Evolutionary conservation across 1,140 invertebrate genomes (phyloP), one percentile per base, ranked within the genome.

Genomic region (Drosophila lowei): DNA sequence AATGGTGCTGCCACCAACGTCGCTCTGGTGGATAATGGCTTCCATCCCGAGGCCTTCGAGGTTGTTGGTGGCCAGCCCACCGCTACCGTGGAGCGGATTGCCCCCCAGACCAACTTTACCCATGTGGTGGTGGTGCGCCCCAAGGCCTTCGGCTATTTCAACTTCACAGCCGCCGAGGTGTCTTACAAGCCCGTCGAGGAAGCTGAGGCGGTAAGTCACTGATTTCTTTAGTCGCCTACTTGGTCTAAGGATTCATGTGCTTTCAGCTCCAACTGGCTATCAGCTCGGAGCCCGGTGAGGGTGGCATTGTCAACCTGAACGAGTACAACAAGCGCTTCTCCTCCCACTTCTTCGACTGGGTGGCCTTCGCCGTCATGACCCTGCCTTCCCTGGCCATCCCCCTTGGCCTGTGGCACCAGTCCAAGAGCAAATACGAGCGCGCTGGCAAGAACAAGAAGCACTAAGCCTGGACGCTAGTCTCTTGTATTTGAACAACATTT

Each of bases 291-390:
- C 98, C 98, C 61, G 99, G 99, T 76, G 97, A 99, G 93, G 98
- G 98, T 70, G 95, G 96, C 49, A 99, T 99, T 92, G 97, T 99
- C 72, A 96, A 97, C 18, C 97, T 96, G 92, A 96, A 96, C 89
- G 98, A 99, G 92, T 99, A 98, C 91, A 97, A 99, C 92, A 97
- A 98, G 91, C 97, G 98, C 91, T 99, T 99, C 93, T 99, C 98
- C 56, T 98, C 98, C 34, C 98, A 99, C 93, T 95, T 98, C 89
- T 96, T 98, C 57, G 98, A 99, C 91, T 99, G 98, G 98, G 93
- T 95, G 49, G 97, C 97, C 28, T 99, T 99, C 92, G 97, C 97
- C 57, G 94, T 99, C 6, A 99, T 99, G 97, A 97, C 97, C 42
- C 92, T 99, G 49, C 98, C 98, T 50, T 98, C 97, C 3, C 92